phyloP scores from a whole-genome alignment of 2,797 vertebrate species.

The Hapalemur alaotrensis region DNA sequence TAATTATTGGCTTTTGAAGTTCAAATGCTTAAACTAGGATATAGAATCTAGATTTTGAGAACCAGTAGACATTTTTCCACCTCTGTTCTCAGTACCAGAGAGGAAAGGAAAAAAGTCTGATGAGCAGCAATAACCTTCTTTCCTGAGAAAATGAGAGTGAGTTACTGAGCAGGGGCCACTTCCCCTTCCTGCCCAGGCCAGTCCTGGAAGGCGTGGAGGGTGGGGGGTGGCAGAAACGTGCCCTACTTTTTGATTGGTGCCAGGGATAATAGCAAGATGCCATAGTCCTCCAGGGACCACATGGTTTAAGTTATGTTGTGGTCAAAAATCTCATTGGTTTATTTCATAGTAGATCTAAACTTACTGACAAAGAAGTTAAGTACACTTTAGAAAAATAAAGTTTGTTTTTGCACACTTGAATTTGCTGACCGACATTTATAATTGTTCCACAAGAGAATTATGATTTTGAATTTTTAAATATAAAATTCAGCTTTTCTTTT shows the following conservation, averaged over 20 bases:
- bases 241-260: not conserved
- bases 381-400: not conserved
- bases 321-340: not conserved
- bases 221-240: not conserved
- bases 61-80: not conserved
- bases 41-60: not conserved
- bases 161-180: not conserved
- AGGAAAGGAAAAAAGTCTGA: too few relatives aligned
- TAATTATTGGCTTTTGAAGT: not conserved
- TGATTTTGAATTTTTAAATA: conserved; percentile 1
- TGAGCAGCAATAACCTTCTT: not conserved
- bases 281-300: not conserved
- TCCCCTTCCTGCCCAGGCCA: not conserved
- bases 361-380: not conserved
- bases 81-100: not conserved
- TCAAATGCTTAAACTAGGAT: not conserved
- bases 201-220: not conserved
- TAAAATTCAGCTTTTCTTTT: not conserved
- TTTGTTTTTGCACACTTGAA: not conserved
- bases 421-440: not conserved
- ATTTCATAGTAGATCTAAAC: not conserved
- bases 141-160: not conserved
- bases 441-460: not conserved
- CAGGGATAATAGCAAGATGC: not conserved
- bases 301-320: not conserved